phyloP scores from a whole-genome alignment of 1,140 invertebrate species.

The Teleopsis dalmanni region DNA sequence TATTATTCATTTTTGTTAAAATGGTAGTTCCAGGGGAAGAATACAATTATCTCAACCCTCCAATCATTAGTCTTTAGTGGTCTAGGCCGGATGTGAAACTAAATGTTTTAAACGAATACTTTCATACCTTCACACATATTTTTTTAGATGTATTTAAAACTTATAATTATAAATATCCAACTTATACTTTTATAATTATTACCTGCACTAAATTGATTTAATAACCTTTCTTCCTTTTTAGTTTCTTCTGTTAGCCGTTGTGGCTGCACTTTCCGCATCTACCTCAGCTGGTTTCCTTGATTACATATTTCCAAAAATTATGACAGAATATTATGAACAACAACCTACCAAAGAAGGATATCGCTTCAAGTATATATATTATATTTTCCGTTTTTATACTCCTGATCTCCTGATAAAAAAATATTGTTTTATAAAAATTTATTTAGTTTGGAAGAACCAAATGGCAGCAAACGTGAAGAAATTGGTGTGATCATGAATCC shows the following conservation, averaged over 20 bases:
- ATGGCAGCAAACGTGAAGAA: conserved; percentile 38
- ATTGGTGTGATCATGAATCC: conserved; percentile 38
- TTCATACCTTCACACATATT: too few relatives aligned
- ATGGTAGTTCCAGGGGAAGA: too few relatives aligned
- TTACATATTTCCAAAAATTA: conserved; percentile 17
- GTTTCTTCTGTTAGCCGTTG: conserved; percentile 25
- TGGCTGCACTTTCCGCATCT: conserved; percentile 24
- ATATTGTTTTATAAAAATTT: background rate
- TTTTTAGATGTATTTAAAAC: too few relatives aligned
- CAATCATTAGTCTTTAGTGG: background rate
- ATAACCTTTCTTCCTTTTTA: conserved; percentile 8
- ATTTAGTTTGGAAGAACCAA: conserved; percentile 27
- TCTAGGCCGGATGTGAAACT: background rate
- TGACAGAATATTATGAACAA: conserved; percentile 18
- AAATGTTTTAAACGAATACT: too few relatives aligned
- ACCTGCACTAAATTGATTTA: background rate
- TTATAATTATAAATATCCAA: background rate
- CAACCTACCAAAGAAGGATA: conserved; percentile 32
- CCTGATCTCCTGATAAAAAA: background rate
- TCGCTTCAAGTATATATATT: conserved; percentile 23
- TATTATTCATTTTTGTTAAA: too few relatives aligned
- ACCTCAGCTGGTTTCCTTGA: conserved; percentile 28
- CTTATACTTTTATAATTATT: background rate
- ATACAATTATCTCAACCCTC: background rate
- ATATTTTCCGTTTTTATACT: too few relatives aligned